Evolutionary conservation across 2,797 vertebrate genomes (phyloP), one percentile per base, ranked within the genome.

Genomic region (Ataeniobius toweri): DNA sequence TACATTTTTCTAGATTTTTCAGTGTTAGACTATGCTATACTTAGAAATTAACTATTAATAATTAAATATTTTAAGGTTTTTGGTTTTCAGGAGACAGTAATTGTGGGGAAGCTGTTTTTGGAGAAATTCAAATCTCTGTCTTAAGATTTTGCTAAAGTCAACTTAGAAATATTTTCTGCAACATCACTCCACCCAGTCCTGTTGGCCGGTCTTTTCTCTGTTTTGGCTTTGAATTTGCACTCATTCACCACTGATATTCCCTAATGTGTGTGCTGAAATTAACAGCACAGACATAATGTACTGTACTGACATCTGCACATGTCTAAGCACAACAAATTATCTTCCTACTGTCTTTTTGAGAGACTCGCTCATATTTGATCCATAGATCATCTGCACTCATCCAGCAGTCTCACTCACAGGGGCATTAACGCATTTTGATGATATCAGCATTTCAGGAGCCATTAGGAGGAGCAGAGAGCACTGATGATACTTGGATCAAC

Each of bases 361-460:
- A 85, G 88, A 91, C 91, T 89, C 81, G 77, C 84, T 76, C 48
- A 65, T 86, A 89, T 86, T 73, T 89, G 88, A 91, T 92, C 87
- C 89, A 90, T 93, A 90, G 70, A 94, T 93, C 92, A 92, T 88
- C 77, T 12, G 74, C 81, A 81, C 87, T 90, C 87, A 88, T 92
- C 86, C 91, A 83, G 89, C 82, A 80, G 90, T 83, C 91, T 90
- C 90, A 88, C 92, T 93, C 88, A 88, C 80, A n/a, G 74, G 67
- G 81, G 91, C 93, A 95, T 94, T 94, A 95, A 95, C 91, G 92
- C 88, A 74, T 94, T 93, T 89, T 91, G 93, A 92, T 90, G 90
- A 88, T 88, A 91, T 95, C 94, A 95, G 95, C 94, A 75, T 92
- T 94, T 93, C 86, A 88, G 82, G 84, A 77, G 83, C 93, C 93